A percentile compares a stretch with the other conserved stretches of the same genome.
Conservation (phyloP, 2,888 invertebrate genomes). For the Graphium colonna region DNA sequence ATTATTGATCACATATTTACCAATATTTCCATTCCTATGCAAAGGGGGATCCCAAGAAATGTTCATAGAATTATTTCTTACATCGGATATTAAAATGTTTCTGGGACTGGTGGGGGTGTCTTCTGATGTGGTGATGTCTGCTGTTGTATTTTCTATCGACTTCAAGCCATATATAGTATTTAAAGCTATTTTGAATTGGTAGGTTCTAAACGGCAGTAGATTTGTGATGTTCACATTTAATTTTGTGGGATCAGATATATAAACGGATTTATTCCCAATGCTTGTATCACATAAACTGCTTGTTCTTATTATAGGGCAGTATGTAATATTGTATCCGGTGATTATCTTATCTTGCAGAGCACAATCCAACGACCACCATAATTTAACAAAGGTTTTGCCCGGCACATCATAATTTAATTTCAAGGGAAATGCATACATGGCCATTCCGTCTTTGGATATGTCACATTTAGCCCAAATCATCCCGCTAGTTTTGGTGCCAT, state of each 20-base stretch:
- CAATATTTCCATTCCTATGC: slow-evolving; percentile 86
- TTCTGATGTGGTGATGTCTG: slow-evolving; percentile 84
- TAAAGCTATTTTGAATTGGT: slow-evolving; percentile 85
- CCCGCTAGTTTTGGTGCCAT: slow-evolving; percentile 84
- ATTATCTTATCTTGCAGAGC: slow-evolving; percentile 85
- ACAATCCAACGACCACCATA: slow-evolving; percentile 89
- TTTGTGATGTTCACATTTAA: slow-evolving; percentile 79
- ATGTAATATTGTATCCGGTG: slow-evolving; percentile 86
- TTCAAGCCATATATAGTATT: slow-evolving; percentile 64
- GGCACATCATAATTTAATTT: slow-evolving; percentile 55
- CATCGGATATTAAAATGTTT: slow-evolving; percentile 78
- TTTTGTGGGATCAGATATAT: slow-evolving; percentile 64
- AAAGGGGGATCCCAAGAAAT: slow-evolving; percentile 85
- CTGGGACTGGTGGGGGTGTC: slow-evolving; percentile 81
- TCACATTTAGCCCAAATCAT: slow-evolving; percentile 91
- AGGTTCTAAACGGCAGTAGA: slow-evolving; percentile 87
- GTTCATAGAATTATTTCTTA: slow-evolving; percentile 82
- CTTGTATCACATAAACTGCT: slow-evolving; percentile 78
- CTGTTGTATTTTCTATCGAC: slow-evolving; percentile 75
- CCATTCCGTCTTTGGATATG: slow-evolving; percentile 65
- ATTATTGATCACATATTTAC: slow-evolving; percentile 82
- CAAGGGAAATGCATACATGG: slow-evolving; percentile 78
- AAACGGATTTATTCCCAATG: slow-evolving; percentile 52
- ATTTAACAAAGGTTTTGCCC: slow-evolving; percentile 61
- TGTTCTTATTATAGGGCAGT: slow-evolving; percentile 82